Base-by-base conservation (phyloP, 2,888 invertebrate genomes). In the Lithophane semibrunnea region DNA sequence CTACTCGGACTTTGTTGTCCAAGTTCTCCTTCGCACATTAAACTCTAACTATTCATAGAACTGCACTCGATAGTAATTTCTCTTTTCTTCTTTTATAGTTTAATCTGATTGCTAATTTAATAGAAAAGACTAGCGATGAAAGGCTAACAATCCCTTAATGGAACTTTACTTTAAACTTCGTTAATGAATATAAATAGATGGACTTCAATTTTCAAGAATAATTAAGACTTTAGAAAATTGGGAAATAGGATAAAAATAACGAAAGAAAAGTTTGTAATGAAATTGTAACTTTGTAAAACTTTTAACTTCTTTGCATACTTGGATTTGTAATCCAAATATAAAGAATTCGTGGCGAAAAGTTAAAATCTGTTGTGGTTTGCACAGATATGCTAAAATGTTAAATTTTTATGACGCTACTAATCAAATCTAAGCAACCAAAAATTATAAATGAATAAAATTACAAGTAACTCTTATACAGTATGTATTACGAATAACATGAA, bases 231-330 rank as follows among this genome's bases (percentile, higher is more conserved):
- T 44, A 72, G 44, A 73, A 74, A 86, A 79, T 79, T 75, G 63
- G 79, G 79, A 73, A 83, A 86, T 83, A 70, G 72, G 84, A 75
- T 86, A 86, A 83, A 84, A 84, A 84, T 86, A 73, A 70, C 60
- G 73, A 70, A 86, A 69, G 54, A 24, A 77, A 86, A 83, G 69
- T 83, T 86, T 42, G 65, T 83, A 83, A 83, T 83, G 58, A 86
- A 86, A 83, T 83, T 83, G 82, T 67, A 75, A 79, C 84, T 86
- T 86, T 49, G 56, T 83, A 13, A 69, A 78, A 79, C 63, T 83
- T 82, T 77, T 65, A 68, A 83, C 79, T 72, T 74, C 63, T 83
- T 84, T 79, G 79, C 74, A 73, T 79, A 65, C 63, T 84, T 52
- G 60, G 79, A 73, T 86, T 86, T 75, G 61, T 83, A 83, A 86